Percentiles rank a stretch among this genome's conserved stretches.
Evolutionary conservation across 2,888 invertebrate genomes (phyloP).

Genomic region (Eledone cirrhosa): DNA sequence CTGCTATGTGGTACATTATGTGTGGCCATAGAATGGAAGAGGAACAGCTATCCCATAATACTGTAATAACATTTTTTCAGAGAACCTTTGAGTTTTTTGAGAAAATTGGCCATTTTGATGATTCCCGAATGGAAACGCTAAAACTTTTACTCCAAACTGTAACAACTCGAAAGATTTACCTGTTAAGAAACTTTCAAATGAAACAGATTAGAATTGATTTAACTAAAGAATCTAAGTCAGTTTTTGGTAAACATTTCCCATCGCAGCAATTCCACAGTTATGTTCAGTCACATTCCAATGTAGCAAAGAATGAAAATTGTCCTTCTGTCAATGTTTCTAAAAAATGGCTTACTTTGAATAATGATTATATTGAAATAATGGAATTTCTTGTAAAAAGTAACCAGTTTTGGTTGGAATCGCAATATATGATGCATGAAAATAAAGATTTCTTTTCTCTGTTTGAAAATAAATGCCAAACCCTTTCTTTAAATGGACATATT

Average conservation of each 20-base stretch:
- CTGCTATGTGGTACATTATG: neutral
- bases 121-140: neutral
- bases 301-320: neutral
- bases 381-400: conserved; percentile 3
- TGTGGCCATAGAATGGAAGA: conserved; percentile 11
- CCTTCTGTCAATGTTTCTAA: neutral
- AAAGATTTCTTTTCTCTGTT: neutral
- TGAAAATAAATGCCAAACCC: neutral
- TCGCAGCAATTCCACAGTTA: neutral
- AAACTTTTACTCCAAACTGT: neutral
- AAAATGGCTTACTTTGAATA: neutral
- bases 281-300: neutral
- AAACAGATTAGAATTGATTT: neutral
- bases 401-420: neutral
- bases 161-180: neutral
- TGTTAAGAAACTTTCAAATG: neutral
- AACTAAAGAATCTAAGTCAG: neutral
- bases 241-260: neutral
- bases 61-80: neutral
- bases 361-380: neutral
- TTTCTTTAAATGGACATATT: neutral
- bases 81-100: neutral
- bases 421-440: neutral
- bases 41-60: neutral
- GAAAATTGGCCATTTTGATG: conserved; percentile 9